Base-by-base conservation (phyloP, 2,113 vertebrate genomes). In the Megaleporinus macrocephalus region DNA sequence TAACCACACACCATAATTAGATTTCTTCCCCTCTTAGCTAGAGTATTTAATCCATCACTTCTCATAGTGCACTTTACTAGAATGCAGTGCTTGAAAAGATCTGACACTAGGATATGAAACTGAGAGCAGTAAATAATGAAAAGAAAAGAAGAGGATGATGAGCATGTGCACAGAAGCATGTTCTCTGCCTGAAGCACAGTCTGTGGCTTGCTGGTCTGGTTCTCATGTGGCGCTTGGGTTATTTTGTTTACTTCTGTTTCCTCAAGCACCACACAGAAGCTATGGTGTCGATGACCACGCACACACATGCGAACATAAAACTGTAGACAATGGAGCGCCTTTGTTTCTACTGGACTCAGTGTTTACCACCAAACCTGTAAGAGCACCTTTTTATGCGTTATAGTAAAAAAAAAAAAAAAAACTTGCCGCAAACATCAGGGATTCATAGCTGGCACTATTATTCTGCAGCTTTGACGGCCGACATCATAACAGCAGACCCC, bases 401-500 rank as follows among this genome's bases (percentile, higher is more conserved):
- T 33, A 27, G 82, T 83, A 41, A 75, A 82, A 80, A 72, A 82
- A 76, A 27, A 81, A 82, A 41, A 75, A 82, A 80, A 72, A 82
- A 76, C 78, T 83, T 70, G 87, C 88, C 79, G 80, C 85, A 82
- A 90, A 90, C 86, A 77, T 86, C 87, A 90, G 88, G 86, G 91
- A 93, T 90, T 92, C 86, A 85, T 85, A 91, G 88, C 81, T 88
- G 86, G 89, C 87, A 87, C 82, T 87, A 84, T 90, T 91, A 88
- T 90, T 90, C 86, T 83, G 84, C 88, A 90, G 83, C 85, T 87
- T 87, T 90, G 88, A 91, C 71, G 83, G 83, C 85, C 88, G 85
- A 86, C 85, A 89, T 88, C 83, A 87, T 88, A 92, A 90, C 86
- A 89, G 83, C 72, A 82, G 78, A 86, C 78, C 84, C 73, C 76